Percentiles rank a stretch among this genome's conserved stretches.
These are phyloP conservation scores for Ammodytes dubius DNA, from an alignment of 2,113 vertebrate species.

Conservation along the genomic window DNA sequence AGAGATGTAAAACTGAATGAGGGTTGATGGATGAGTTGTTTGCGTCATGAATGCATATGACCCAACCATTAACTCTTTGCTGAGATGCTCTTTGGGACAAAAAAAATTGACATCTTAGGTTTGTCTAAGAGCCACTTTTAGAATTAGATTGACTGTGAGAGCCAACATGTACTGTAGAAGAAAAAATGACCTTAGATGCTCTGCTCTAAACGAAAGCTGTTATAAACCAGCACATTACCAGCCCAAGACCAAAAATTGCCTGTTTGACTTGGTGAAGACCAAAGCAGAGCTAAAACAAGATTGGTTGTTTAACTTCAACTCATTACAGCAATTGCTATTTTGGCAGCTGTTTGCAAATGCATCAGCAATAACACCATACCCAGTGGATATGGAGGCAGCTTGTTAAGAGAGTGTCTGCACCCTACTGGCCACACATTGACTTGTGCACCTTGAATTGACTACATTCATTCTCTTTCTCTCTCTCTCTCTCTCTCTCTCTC, in stretches of 20 bases:
- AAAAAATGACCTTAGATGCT: background rate
- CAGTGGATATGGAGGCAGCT: background rate
- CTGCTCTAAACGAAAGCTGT: no score
- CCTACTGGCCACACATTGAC: background rate
- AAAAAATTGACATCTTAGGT: background rate
- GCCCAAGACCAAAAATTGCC: background rate
- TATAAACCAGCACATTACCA: background rate
- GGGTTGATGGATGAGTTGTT: conserved; percentile 30
- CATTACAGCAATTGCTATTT: background rate
- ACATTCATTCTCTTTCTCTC: background rate
- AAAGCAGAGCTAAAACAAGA: background rate
- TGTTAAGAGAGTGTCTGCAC: conserved; percentile 12
- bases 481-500: background rate
- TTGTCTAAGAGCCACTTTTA: conserved; percentile 7
- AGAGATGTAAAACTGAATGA: conserved; percentile 44
- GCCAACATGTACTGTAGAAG: background rate
- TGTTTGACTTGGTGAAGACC: background rate
- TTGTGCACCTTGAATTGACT: background rate
- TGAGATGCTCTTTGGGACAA: conserved; percentile 3
- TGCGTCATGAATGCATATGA: conserved; percentile 43
- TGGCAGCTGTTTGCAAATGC: background rate
- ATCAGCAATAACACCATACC: background rate
- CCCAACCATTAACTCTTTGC: conserved; percentile 14
- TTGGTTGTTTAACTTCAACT: background rate
- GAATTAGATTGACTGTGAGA: background rate